A percentile compares a stretch with the other conserved stretches of the same genome.
These are phyloP conservation scores for Aptenodytes forsteri DNA, from an alignment of 2,113 vertebrate species.

Conservation along the genomic window DNA sequence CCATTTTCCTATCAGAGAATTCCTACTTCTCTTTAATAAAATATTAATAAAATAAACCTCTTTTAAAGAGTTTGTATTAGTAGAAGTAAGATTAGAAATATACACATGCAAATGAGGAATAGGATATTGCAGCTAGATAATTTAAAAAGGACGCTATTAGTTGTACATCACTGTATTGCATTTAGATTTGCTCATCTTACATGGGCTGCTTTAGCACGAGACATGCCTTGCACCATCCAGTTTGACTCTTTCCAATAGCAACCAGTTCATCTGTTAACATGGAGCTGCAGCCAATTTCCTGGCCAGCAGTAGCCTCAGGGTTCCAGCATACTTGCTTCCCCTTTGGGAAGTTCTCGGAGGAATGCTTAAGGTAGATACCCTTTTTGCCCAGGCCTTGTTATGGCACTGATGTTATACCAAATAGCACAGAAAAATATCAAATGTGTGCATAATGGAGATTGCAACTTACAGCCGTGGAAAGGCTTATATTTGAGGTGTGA, in stretches of 20 bases:
- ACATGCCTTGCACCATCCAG: background rate
- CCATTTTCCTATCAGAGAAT: background rate
- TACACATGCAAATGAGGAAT: background rate
- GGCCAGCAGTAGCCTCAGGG: background rate
- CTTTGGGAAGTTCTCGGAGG: background rate
- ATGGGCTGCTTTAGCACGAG: background rate
- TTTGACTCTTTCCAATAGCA: background rate
- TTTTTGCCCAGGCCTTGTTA: background rate
- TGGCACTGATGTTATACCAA: background rate
- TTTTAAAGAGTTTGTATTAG: background rate
- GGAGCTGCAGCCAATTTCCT: background rate
- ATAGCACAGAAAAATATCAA: background rate
- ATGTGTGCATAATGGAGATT: background rate
- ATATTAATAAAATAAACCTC: background rate
- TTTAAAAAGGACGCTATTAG: background rate
- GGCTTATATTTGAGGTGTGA: background rate
- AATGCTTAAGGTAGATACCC: background rate
- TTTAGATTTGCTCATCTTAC: background rate
- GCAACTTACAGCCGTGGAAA: background rate
- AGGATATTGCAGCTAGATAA: background rate
- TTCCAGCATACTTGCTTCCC: background rate
- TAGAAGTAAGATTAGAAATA: background rate
- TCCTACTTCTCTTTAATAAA: background rate
- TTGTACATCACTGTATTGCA: background rate
- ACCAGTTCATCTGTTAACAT: fast-evolving